These are phyloP conservation scores for Neelides folsomi DNA, from an alignment of 2,888 invertebrate genomes.

Conservation along the genomic window DNA sequence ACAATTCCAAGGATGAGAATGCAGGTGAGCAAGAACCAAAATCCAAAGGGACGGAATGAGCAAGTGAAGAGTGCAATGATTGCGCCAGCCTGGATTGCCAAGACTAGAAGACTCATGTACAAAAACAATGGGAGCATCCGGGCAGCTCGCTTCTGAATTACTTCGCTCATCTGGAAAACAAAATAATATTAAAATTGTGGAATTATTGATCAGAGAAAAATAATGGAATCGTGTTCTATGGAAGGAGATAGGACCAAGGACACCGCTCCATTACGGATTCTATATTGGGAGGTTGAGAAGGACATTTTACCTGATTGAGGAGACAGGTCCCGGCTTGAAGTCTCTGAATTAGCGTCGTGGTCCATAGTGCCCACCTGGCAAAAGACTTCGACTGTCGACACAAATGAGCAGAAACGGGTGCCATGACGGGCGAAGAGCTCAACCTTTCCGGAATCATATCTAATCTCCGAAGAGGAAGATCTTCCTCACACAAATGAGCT, in stretches of 20 bases:
- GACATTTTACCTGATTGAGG: too few species aligned
- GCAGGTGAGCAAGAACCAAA: constrained; percentile 28
- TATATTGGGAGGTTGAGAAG: too few species aligned
- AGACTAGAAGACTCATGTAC: constrained; percentile 31
- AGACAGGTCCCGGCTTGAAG: too few species aligned
- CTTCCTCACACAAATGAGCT: too few species aligned
- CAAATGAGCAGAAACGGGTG: too few species aligned
- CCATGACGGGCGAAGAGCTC: too few species aligned
- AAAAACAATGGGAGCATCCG: constrained; percentile 24
- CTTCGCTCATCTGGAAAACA: constrained; percentile 19
- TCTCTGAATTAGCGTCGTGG: too few species aligned
- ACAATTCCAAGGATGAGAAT: constrained; percentile 21
- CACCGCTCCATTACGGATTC: not conserved
- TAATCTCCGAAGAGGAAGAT: too few species aligned
- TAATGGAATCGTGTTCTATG: not conserved
- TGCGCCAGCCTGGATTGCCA: constrained; percentile 22
- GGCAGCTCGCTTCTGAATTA: constrained; percentile 18
- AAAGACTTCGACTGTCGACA: too few species aligned
- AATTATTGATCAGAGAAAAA: not conserved
- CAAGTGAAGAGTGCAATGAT: constrained; percentile 20
- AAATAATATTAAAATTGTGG: constrained; percentile 2
- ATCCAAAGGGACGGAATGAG: constrained; percentile 22
- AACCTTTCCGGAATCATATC: too few species aligned
- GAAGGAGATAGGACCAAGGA: not conserved
- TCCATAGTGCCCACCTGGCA: too few species aligned